Evolutionary conservation across 2,888 invertebrate genomes (phyloP).

Genomic region (Glaucopsyche alexis): DNA sequence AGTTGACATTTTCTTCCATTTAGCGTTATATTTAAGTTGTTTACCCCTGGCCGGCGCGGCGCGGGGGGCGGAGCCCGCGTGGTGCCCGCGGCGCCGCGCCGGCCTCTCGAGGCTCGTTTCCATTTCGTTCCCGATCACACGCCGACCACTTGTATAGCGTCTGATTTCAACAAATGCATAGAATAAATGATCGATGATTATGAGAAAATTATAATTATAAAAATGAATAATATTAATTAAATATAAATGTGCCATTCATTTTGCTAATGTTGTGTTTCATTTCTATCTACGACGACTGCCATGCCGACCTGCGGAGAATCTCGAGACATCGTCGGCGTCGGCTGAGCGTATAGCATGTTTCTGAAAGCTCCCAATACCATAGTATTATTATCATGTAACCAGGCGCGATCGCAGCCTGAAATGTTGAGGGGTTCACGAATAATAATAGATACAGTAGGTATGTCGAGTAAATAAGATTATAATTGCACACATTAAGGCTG

Average conservation of each 20-base stretch:
- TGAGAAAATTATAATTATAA: slow-evolving; percentile 79
- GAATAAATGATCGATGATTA: slow-evolving; percentile 64
- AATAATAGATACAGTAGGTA: too few relatives aligned
- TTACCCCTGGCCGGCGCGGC: slow-evolving; percentile 55
- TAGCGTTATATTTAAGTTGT: slow-evolving; percentile 70
- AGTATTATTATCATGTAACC: too few relatives aligned
- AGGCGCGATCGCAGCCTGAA: too few relatives aligned
- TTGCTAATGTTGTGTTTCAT: slow-evolving; percentile 77
- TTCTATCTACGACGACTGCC: slow-evolving; percentile 42
- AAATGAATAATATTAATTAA: slow-evolving; percentile 81
- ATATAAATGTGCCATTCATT: slow-evolving; percentile 81
- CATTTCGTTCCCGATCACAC: slow-evolving; percentile 17
- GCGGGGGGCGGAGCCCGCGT: slow-evolving; percentile 36
- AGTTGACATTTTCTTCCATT: slow-evolving; percentile 75
- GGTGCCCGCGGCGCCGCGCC: slow-evolving; percentile 23
- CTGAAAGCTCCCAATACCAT: too few relatives aligned
- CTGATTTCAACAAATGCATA: slow-evolving; percentile 61
- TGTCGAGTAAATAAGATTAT: too few relatives aligned
- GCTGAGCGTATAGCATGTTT: too few relatives aligned
- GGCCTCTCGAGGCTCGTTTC: slow-evolving; percentile 17
- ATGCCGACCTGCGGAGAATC: too few relatives aligned
- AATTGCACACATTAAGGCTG: too few relatives aligned
- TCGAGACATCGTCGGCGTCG: too few relatives aligned
- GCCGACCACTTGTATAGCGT: slow-evolving; percentile 27
- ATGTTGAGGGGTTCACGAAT: too few relatives aligned